These are phyloP conservation scores for Amorpha juglandis DNA, from an alignment of 2,888 invertebrate genomes.

Conservation along the genomic window DNA sequence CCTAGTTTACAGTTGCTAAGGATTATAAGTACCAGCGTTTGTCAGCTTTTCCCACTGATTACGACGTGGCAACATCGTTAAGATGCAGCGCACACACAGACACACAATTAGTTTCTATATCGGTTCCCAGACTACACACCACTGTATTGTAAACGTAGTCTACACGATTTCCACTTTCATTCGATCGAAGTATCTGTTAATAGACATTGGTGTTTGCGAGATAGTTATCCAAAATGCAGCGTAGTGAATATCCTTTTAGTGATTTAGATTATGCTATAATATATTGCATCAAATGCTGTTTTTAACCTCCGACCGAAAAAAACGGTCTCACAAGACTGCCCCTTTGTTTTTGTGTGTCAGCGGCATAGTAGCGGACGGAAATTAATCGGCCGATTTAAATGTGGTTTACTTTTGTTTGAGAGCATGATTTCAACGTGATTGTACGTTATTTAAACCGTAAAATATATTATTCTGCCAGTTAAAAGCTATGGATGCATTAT, in stretches of 20 bases:
- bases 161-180: constrained; percentile 45
- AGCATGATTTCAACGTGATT: no score
- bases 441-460: no score
- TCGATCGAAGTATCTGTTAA: constrained; percentile 29
- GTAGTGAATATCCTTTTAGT: background rate
- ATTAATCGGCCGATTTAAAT: no score
- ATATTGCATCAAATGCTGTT: no score
- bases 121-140: constrained; percentile 33
- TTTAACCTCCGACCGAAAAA: no score
- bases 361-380: no score
- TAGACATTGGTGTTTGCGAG: constrained; percentile 6
- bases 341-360: no score
- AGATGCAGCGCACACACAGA: constrained; percentile 3
- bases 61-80: constrained; percentile 3
- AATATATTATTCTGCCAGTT: no score
- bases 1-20: background rate
- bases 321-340: no score
- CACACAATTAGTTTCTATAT: constrained; percentile 20
- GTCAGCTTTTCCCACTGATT: background rate
- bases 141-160: constrained; percentile 35
- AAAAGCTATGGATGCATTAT: no score
- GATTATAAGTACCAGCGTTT: background rate
- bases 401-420: no score
- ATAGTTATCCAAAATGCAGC: background rate
- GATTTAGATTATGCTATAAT: no score